Conservation (phyloP, 1,140 invertebrate species). For the Anagrus nilaparvatae region DNA sequence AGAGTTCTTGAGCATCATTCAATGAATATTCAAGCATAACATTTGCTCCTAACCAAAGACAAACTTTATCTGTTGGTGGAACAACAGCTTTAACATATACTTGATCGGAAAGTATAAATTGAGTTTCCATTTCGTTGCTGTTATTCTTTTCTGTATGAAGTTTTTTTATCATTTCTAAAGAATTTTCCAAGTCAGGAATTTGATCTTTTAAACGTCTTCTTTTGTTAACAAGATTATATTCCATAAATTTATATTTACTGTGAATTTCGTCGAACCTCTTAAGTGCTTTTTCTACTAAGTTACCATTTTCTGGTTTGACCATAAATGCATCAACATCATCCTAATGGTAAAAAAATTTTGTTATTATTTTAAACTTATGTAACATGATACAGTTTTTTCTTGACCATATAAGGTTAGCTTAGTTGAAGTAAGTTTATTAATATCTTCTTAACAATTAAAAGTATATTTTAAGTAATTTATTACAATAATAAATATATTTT, state of each 20-base stretch:
- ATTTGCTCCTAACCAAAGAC: conserved; percentile 96
- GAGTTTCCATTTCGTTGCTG: conserved; percentile 64
- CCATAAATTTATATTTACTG: conserved; percentile 96
- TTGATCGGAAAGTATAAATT: conserved; percentile 92
- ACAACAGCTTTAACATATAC: conserved; percentile 84
- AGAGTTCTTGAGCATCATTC: conserved; percentile 79
- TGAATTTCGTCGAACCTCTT: conserved; percentile 82
- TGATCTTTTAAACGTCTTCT: conserved; percentile 75
- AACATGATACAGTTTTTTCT: conserved; percentile 9
- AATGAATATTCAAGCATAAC: conserved; percentile 97
- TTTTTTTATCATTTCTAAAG: conserved; percentile 85
- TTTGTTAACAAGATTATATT: conserved; percentile 77
- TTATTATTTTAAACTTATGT: conserved; percentile 8
- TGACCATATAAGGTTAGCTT: conserved; percentile 16
- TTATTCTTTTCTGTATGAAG: conserved; percentile 69
- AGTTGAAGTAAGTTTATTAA: too few relatives aligned
- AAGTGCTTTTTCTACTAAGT: conserved; percentile 72
- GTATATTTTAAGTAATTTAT: too few relatives aligned
- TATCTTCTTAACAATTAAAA: too few relatives aligned
- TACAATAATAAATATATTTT: too few relatives aligned
- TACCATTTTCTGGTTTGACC: conserved; percentile 68
- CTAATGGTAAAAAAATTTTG: conserved; percentile 40
- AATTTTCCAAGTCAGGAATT: conserved; percentile 87
- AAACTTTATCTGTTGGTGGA: conserved; percentile 87
- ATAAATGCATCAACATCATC: conserved; percentile 95